Conservation (phyloP, 2,888 invertebrate genomes). For the Adelognathus sp. region DNA sequence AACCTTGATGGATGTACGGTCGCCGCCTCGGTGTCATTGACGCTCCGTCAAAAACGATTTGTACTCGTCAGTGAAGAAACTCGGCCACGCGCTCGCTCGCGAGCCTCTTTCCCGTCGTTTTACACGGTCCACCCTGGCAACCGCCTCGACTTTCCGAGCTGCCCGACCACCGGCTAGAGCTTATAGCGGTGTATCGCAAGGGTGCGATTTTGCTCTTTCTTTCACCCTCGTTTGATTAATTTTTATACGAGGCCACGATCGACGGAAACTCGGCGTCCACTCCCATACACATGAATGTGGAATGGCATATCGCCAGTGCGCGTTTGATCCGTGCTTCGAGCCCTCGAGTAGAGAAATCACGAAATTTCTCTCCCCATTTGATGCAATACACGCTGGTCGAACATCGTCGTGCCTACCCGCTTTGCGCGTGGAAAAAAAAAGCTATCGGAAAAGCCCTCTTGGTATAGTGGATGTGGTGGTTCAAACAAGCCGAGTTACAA, state of each 20-base stretch:
- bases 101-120: not conserved
- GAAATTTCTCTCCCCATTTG: constrained; percentile 24
- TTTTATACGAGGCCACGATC: constrained; percentile 33
- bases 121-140: too few relatives aligned
- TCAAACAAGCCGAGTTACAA: constrained; percentile 46
- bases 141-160: not conserved
- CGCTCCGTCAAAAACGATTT: constrained; percentile 61
- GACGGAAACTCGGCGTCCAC: not conserved
- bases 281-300: constrained; percentile 42
- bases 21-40: constrained; percentile 50
- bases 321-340: constrained; percentile 11
- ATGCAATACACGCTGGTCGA: not conserved
- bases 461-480: too few relatives aligned
- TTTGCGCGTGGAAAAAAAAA: constrained; percentile 24
- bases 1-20: constrained; percentile 55
- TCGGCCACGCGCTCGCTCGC: constrained; percentile 56
- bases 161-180: constrained; percentile 21
- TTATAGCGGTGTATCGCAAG: constrained; percentile 12
- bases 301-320: constrained; percentile 14
- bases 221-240: constrained; percentile 53
- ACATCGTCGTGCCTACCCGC: not conserved
- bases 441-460: constrained; percentile 27
- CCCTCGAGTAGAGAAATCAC: constrained; percentile 28
- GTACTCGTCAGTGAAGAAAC: constrained; percentile 59
- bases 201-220: constrained; percentile 34